A percentile compares a stretch with the other conserved stretches of the same genome.
phyloP scores from a whole-genome alignment of 35 echinoderm and acorn worm genomes.

The Apostichopus japonicus region DNA sequence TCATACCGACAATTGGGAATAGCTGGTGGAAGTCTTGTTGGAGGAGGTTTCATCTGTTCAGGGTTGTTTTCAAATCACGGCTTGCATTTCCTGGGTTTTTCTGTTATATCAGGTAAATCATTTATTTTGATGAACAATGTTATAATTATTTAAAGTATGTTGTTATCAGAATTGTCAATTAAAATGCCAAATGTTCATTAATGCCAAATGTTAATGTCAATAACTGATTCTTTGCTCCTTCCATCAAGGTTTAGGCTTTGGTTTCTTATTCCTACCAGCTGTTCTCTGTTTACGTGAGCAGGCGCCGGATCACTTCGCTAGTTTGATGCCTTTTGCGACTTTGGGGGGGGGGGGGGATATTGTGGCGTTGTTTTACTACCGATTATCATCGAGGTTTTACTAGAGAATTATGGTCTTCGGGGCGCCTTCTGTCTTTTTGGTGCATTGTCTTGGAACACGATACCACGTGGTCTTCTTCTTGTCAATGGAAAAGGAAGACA shows the following conservation, averaged over 20 bases:
- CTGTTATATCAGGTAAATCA: neutral
- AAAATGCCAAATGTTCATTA: neutral
- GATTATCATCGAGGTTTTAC: neutral
- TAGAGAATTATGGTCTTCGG: neutral
- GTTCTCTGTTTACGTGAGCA: neutral
- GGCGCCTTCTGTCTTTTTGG: neutral
- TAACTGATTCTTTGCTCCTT: neutral
- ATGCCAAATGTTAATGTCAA: neutral
- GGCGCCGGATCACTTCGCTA: neutral
- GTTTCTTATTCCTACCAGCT: neutral
- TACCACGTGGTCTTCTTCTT: neutral
- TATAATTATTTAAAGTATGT: neutral
- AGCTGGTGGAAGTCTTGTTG: neutral
- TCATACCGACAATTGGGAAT: too few species aligned
- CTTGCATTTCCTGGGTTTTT: neutral
- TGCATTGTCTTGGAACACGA: neutral
- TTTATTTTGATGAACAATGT: neutral
- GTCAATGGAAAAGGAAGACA: too few species aligned
- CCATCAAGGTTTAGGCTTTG: neutral
- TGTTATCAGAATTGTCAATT: neutral
- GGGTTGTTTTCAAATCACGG: neutral
- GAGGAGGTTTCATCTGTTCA: neutral
- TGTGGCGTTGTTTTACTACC: neutral
- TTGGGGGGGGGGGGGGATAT: neutral
- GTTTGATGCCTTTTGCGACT: conserved; percentile 5